Conservation (phyloP, 2,113 vertebrate species). For the Eurypyga helias region DNA sequence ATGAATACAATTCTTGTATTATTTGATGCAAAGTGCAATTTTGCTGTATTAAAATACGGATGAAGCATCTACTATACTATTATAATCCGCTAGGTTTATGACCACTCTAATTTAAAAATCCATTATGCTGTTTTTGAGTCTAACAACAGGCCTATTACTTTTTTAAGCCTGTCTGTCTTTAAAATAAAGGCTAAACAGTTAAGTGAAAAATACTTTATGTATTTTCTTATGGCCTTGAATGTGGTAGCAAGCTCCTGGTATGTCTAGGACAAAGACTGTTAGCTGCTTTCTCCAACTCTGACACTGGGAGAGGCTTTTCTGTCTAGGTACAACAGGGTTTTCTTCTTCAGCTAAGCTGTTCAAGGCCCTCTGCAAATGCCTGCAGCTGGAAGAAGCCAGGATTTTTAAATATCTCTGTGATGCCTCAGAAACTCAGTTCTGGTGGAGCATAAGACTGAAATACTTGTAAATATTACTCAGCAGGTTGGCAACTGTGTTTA, state of each 20-base stretch:
- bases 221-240: neutral
- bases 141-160: neutral
- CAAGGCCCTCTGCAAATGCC: neutral
- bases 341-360: neutral
- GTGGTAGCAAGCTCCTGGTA: neutral
- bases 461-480: neutral
- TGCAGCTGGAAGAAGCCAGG: neutral
- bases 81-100: neutral
- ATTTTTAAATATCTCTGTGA: neutral
- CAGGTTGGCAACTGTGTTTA: neutral
- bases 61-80: neutral
- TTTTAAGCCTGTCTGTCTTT: neutral
- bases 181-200: neutral
- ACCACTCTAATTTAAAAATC: neutral
- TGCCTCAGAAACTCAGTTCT: neutral
- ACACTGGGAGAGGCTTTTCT: neutral
- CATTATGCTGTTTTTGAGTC: neutral
- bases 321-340: neutral
- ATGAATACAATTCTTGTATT: neutral
- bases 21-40: neutral
- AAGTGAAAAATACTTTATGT: neutral
- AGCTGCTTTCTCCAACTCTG: neutral
- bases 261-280: neutral
- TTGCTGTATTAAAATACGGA: neutral
- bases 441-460: neutral